A percentile compares a stretch with the other conserved stretches of the same genome.
phyloP scores from a whole-genome alignment of 92 coral and sea anemone species.

The Virgularia gustaviana region DNA sequence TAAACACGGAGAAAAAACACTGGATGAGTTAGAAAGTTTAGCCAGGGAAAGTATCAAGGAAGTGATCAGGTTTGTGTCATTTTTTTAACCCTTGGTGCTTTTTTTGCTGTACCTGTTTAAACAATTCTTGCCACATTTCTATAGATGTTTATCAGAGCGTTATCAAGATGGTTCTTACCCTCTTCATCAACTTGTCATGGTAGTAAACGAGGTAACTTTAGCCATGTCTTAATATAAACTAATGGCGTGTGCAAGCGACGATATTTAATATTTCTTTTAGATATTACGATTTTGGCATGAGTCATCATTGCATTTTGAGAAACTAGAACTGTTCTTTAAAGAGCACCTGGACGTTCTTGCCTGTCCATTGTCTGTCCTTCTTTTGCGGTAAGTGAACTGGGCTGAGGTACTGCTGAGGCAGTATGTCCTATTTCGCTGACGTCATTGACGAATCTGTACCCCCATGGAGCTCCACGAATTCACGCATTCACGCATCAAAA shows the following conservation, averaged over 20 bases:
- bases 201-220: constrained; percentile 16
- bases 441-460: too few relatives aligned
- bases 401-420: not conserved
- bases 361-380: constrained; percentile 68
- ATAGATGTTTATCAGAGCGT: not conserved
- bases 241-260: too few relatives aligned
- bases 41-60: not conserved
- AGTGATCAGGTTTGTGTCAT: constrained; percentile 18
- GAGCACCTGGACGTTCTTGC: constrained; percentile 66
- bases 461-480: too few relatives aligned
- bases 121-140: not conserved
- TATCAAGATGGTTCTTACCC: constrained; percentile 25
- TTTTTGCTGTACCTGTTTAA: not conserved
- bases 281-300: constrained; percentile 75
- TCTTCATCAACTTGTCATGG: constrained; percentile 19
- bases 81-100: too few relatives aligned
- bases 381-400: constrained; percentile 58
- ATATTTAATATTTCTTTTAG: too few relatives aligned
- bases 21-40: not conserved
- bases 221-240: too few relatives aligned
- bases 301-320: constrained; percentile 48
- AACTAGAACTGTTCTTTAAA: constrained; percentile 59
- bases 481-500: too few relatives aligned
- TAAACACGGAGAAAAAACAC: too few relatives aligned
- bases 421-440: too few relatives aligned